A percentile compares a stretch with the other conserved stretches of the same genome.
phyloP scores from a whole-genome alignment of 2,888 invertebrate species.

The Tenthredo notha region DNA sequence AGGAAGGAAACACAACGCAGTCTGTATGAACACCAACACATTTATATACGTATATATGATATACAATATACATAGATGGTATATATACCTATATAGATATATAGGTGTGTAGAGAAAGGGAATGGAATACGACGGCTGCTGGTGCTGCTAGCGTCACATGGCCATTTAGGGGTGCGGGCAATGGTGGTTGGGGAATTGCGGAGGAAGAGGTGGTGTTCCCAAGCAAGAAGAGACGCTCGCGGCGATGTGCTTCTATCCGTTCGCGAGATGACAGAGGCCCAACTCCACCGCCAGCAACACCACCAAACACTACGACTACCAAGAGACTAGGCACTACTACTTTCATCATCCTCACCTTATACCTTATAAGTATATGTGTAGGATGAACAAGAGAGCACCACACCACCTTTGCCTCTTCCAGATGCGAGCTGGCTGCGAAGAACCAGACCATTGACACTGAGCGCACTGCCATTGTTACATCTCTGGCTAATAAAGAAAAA shows the following conservation, averaged over 20 bases:
- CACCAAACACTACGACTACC: conserved; percentile 7
- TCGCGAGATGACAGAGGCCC: conserved; percentile 52
- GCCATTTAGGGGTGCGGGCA: conserved; percentile 65
- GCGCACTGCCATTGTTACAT: conserved; percentile 62
- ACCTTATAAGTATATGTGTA: background rate
- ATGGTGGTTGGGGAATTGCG: conserved; percentile 30
- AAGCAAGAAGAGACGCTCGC: conserved; percentile 63
- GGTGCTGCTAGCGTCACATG: conserved; percentile 67
- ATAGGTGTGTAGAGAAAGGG: conserved; percentile 51
- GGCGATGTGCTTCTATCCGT: conserved; percentile 60
- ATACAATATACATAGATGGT: background rate
- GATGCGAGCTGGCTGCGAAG: conserved; percentile 63
- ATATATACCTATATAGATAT: conserved; percentile 25
- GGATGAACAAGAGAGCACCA: conserved; percentile 33
- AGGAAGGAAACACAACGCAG: conserved; percentile 34
- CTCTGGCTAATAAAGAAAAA: conserved; percentile 71
- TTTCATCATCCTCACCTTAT: conserved; percentile 35
- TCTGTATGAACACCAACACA: conserved; percentile 3
- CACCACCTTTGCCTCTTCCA: conserved; percentile 53
- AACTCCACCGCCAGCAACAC: conserved; percentile 40
- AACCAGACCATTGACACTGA: conserved; percentile 67
- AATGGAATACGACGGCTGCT: conserved; percentile 67
- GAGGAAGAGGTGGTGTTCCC: conserved; percentile 54
- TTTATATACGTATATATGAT: background rate
- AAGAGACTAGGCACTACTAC: conserved; percentile 7